Evolutionary conservation across 2,888 invertebrate species (phyloP), one percentile per base, ranked within the genome.

Genomic region (Xanthorhoe designata): DNA sequence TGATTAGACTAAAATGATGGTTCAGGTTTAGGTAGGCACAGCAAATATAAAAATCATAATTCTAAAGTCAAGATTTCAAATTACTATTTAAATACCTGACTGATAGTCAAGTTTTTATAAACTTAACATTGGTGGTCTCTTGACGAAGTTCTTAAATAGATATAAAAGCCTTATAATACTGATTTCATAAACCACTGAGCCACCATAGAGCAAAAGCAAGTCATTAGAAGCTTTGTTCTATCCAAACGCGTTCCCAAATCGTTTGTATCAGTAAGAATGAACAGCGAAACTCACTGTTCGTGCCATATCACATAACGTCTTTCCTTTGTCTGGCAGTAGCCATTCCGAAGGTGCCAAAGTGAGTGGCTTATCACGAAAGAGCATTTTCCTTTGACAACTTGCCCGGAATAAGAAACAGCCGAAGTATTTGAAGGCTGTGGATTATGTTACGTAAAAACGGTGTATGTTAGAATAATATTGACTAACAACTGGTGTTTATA

Each of bases 301-400:
- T 63, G 67, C 60, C 63, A 60, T 67, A 67, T 63, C 67, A 42
- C 66, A 62, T 59, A 63, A 60, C 47, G 55, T 35, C 42, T 47
- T 63, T 47, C 55, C 52, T 59, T 67, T 67, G 62, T 58, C 47
- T 50, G 35, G 18, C 4, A 63, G 51, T 58, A 64, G 57, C 55
- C 62, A 51, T 63, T 67, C 60, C 47, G 56, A 67, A 67, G 63
- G 67, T 67, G 62, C 45, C 56, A 24, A 63, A 67, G 63, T 63
- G 63, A 62, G 54, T 60, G 38, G 56, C 67, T 67, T 67, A 67
- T 67, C 67, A 47, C 59, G 45, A 62, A 53, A 63, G 60, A 56
- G 60, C 55, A 29, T 62, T 61, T 66, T 54, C 62, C 67, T 63
- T 63, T 63, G 63, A 52, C 55, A 63, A 60, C 67, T 63, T 67